Base-by-base conservation (phyloP, 2,797 vertebrate species). In the Epinephelus awoara region DNA sequence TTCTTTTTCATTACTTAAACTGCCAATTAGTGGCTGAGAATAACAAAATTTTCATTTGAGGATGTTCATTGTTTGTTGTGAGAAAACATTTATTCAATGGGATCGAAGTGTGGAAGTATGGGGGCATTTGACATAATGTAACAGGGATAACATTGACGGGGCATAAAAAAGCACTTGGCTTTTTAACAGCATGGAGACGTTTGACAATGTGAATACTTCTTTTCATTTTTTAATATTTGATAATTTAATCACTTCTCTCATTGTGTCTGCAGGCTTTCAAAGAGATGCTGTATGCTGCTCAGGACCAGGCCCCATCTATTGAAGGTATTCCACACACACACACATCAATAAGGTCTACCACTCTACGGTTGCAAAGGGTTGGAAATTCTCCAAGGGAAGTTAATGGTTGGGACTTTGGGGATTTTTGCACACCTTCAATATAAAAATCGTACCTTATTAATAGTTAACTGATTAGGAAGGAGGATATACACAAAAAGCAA, bases 301-400 rank as follows among this genome's bases (percentile, higher is more conserved):
- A 99, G 94, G 98, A 99, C 94, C 97, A 99, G 94, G 98, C 98
- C n/a, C 98, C 98, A 72, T 99, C 98, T 85, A 95, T 98, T 84
- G 98, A 99, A 97, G 98, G 98, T 99, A 97, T 95, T 6, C 2
- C 34, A 44, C 0, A 9, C 19, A 13, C 14, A 17, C 56, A 38
- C 67, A 68, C 52, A 62, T 69, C 40, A 42, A 10, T 42, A 12
- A 42, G 9, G 3, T 42, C 40, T 42, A 10, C 11, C 9, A 10
- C 40, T 42, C 40, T 42, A 42, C 10, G 11, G 40, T 42, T 42
- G 9, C 40, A 42, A 42, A 42, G 40, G 40, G 11, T 42, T 12
- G 11, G 40, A 42, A 42, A 42, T 10, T 12, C 9, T 42, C 40
- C 9, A 10, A 42, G 9, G 9, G 40, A 42, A 42, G 11, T 42